Percentiles rank a stretch among this genome's conserved stretches.
phyloP scores from a whole-genome alignment of 37 sponge, comb jelly and placozoan species.

The Beroe ovata region DNA sequence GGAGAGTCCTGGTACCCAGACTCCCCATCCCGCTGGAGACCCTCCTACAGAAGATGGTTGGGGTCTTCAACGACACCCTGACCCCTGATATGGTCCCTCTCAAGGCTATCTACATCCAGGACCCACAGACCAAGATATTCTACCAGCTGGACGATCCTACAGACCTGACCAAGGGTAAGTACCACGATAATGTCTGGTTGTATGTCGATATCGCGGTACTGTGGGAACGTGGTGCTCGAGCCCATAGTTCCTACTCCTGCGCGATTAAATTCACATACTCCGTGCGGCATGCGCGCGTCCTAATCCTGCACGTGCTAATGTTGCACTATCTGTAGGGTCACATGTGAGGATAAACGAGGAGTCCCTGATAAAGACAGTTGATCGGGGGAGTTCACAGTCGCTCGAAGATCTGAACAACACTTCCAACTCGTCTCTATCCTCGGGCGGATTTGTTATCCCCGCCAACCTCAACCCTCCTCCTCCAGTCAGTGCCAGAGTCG shows the following conservation, averaged over 20 bases:
- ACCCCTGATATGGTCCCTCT: constrained; percentile 67
- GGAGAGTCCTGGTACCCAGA: constrained; percentile 8
- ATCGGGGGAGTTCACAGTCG: constrained; percentile 32
- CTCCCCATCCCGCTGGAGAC: constrained; percentile 40
- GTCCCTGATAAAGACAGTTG: neutral
- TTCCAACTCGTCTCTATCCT: constrained; percentile 66
- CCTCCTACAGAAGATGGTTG: constrained; percentile 4
- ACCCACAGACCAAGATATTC: constrained; percentile 60
- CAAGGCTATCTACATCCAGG: constrained; percentile 68
- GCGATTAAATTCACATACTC: too few relatives aligned
- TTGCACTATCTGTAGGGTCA: constrained; percentile 10
- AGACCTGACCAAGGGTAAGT: constrained; percentile 58
- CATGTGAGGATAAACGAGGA: constrained; percentile 54
- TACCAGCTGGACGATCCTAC: constrained; percentile 54
- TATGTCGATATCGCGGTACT: too few relatives aligned
- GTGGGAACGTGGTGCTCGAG: too few relatives aligned
- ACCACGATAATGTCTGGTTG: too few relatives aligned
- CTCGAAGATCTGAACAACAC: constrained; percentile 62
- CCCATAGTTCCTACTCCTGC: too few relatives aligned
- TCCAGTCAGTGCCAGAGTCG: neutral
- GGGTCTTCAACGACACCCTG: neutral
- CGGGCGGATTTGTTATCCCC: constrained; percentile 50
- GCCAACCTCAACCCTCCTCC: constrained; percentile 10
- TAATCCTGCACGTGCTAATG: too few relatives aligned
- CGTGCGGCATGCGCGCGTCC: too few relatives aligned